Evolutionary conservation across 2,797 vertebrate species (phyloP), one percentile per base, ranked within the genome.

Genomic region (Passerculus sandwichensis): DNA sequence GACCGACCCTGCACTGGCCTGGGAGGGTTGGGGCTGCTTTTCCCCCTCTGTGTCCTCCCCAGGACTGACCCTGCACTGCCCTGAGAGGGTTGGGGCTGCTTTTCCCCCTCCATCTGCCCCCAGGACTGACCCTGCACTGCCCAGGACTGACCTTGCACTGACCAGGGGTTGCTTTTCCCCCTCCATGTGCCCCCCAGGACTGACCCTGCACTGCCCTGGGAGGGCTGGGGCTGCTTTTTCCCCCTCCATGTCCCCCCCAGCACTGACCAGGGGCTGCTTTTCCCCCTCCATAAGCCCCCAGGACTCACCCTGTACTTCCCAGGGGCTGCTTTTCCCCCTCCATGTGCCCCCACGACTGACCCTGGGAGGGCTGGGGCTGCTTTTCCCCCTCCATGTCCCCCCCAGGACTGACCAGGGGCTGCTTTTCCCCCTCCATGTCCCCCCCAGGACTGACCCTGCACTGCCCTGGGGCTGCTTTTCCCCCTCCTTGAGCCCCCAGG

Each of bases 401-500:
- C 22, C 12, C 3, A 8, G 42, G 23, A 25, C 47, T 25, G 47
- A 25, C 23, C 47, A 4, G 45, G 45, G 45, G 45, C 21, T 47
- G 21, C 21, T 47, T 47, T 13, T 47, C 42, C 13, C 27, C 36
- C 25, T 56, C 56, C 5, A 0, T 15, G 30, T 2, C 1, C 12
- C 19, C 19, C 11, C 11, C 3, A 6, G 38, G 19, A 14, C 44
- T 21, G 74, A n/a, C n/a, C 56, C n/a, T n/a, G n/a, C n/a, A n/a
- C n/a, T n/a, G n/a, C n/a, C n/a, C n/a, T 10, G 36, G 36, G 36
- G 36, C 36, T 36, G 36, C 36, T 47, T 12, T 47, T 38, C 42
- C 13, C 26, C 36, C 25, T 56, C 56, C 5, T 0, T 15, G 30
- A 3, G 2, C 1, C 12, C 11, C 11, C 3, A 6, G 38, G 19